Conservation (phyloP, 2,888 invertebrate genomes). For the Eulithis testata region DNA sequence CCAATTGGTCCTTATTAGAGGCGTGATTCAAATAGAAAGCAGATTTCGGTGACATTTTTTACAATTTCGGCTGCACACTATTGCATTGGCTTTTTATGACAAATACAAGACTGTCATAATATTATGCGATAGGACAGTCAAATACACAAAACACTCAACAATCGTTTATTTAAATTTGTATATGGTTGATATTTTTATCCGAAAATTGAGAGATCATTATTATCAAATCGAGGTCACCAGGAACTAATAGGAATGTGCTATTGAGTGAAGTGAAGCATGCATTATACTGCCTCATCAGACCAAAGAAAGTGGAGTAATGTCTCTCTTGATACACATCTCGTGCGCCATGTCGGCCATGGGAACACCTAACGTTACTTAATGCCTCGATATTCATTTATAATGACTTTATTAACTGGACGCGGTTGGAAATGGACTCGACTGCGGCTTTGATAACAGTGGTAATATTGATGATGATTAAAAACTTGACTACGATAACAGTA, state of each 20-base stretch:
- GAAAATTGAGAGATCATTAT: no score
- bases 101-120: no score
- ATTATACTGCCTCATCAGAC: constrained; percentile 20
- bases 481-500: no score
- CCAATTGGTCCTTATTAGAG: neutral
- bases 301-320: constrained; percentile 43
- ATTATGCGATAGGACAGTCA: no score
- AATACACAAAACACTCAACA: no score
- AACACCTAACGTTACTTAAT: constrained; percentile 39
- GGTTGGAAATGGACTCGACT: constrained; percentile 9
- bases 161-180: no score
- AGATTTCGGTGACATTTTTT: no score
- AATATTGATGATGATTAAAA: neutral
- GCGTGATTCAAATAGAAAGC: neutral
- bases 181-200: no score
- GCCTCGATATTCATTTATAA: constrained; percentile 27
- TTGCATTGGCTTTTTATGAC: no score
- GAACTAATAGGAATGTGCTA: constrained; percentile 15
- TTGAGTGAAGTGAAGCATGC: constrained; percentile 16
- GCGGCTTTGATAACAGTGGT: neutral
- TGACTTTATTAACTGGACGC: constrained; percentile 30
- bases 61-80: no score
- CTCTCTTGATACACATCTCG: constrained; percentile 41
- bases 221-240: constrained; percentile 7
- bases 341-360: constrained; percentile 40